Evolutionary conservation across 1,140 invertebrate genomes (phyloP).

Genomic region (Papilio machaon): DNA sequence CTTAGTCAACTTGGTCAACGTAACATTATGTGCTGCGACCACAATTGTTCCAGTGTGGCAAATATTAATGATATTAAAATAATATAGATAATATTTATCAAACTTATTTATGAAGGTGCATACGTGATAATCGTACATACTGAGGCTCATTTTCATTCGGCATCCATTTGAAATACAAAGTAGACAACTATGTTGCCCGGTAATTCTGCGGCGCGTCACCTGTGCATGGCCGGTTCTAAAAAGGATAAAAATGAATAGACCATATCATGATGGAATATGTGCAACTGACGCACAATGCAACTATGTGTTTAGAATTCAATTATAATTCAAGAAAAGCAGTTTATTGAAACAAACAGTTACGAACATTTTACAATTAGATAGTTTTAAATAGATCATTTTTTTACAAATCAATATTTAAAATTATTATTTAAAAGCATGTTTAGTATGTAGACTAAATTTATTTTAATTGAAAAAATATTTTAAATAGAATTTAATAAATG

Average conservation of each 20-base stretch:
- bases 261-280: constrained; percentile 19
- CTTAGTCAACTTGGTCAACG: not conserved
- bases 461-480: too few relatives aligned
- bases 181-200: not conserved
- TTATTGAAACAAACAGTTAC: too few relatives aligned
- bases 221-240: constrained; percentile 12
- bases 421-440: too few relatives aligned
- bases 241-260: constrained; percentile 17
- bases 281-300: not conserved
- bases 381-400: too few relatives aligned
- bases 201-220: constrained; percentile 14
- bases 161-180: not conserved
- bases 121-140: not conserved
- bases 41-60: not conserved
- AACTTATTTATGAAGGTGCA: not conserved
- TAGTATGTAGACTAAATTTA: too few relatives aligned
- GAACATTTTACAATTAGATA: too few relatives aligned
- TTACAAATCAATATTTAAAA: too few relatives aligned
- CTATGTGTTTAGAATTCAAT: not conserved
- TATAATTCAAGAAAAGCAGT: too few relatives aligned
- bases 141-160: not conserved
- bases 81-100: not conserved
- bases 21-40: too few relatives aligned
- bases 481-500: too few relatives aligned
- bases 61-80: not conserved